These are phyloP conservation scores for Lepisosteus oculatus DNA, from an alignment of 2,113 vertebrate genomes.

Conservation along the genomic window DNA sequence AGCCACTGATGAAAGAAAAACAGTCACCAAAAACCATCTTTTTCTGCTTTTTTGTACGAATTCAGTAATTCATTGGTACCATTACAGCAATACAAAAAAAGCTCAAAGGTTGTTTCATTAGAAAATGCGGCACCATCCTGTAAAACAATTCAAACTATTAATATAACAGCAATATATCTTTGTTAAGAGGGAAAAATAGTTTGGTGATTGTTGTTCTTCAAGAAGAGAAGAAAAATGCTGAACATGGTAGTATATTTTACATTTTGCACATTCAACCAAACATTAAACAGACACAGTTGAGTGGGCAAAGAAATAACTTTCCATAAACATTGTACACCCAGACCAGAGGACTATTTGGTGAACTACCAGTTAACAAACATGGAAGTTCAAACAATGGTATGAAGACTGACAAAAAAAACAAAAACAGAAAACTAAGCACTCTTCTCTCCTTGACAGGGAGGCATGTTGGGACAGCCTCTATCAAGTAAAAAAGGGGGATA, in stretches of 20 bases:
- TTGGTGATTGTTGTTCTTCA: slow-evolving; percentile 81
- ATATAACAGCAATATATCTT: slow-evolving; percentile 15
- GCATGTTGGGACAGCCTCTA: slow-evolving; percentile 59
- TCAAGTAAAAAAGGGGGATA: slow-evolving; percentile 39
- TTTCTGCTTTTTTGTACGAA: slow-evolving; percentile 32
- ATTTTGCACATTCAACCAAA: slow-evolving; percentile 76
- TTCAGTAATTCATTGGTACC: slow-evolving; percentile 25
- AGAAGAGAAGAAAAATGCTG: slow-evolving; percentile 59
- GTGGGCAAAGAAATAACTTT: slow-evolving; percentile 59
- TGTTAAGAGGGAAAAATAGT: slow-evolving; percentile 18
- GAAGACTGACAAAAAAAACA: slow-evolving; percentile 65
- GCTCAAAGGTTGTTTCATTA: slow-evolving; percentile 11
- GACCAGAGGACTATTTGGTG: slow-evolving; percentile 51
- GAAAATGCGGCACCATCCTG: slow-evolving; percentile 1
- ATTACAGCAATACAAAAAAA: slow-evolving; percentile 21
- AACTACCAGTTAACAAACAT: slow-evolving; percentile 70
- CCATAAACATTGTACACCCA: slow-evolving; percentile 49
- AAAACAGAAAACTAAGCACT: slow-evolving; percentile 66
- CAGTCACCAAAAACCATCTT: slow-evolving; percentile 64
- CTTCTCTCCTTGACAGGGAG: slow-evolving; percentile 66
- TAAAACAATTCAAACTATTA: background rate
- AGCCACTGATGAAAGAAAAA: slow-evolving; percentile 75
- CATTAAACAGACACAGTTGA: slow-evolving; percentile 58
- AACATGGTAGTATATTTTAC: slow-evolving; percentile 67
- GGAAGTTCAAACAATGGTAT: slow-evolving; percentile 91